Conservation (phyloP, 2,888 invertebrate species). For the Diachrysia chrysitis region DNA sequence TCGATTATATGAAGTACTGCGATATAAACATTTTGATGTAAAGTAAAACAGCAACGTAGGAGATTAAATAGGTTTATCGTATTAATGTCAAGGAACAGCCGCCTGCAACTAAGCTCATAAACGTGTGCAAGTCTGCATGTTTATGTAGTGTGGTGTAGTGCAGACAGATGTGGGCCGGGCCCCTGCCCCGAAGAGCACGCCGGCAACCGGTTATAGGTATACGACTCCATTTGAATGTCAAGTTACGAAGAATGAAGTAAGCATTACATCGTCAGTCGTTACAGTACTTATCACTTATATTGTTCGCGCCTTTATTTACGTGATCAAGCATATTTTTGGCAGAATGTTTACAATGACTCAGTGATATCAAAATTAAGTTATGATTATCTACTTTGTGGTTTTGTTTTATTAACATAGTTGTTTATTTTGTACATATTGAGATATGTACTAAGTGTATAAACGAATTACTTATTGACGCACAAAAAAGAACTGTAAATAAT, state of each 20-base stretch:
- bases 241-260: slow-evolving; percentile 39
- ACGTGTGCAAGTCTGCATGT: slow-evolving; percentile 36
- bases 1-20: background rate
- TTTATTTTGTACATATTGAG: too few species aligned
- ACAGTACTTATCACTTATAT: slow-evolving; percentile 10
- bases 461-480: too few species aligned
- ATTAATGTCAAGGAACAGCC: slow-evolving; percentile 47
- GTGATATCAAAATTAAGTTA: slow-evolving; percentile 29
- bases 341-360: slow-evolving; percentile 22
- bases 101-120: slow-evolving; percentile 46
- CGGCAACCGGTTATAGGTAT: slow-evolving; percentile 40
- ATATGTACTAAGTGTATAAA: too few species aligned
- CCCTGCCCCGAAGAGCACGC: background rate
- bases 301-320: slow-evolving; percentile 38
- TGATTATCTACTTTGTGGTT: background rate
- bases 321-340: slow-evolving; percentile 9
- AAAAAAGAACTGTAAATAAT: slow-evolving; percentile 14
- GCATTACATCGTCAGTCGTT: background rate
- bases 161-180: slow-evolving; percentile 34
- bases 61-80: slow-evolving; percentile 43
- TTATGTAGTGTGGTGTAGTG: slow-evolving; percentile 9
- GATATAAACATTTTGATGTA: slow-evolving; percentile 18
- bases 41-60: slow-evolving; percentile 9
- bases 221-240: slow-evolving; percentile 45
- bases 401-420: background rate